These are phyloP conservation scores for Peromyscus maniculatus DNA, from an alignment of 2,113 vertebrate genomes.

Conservation along the genomic window DNA sequence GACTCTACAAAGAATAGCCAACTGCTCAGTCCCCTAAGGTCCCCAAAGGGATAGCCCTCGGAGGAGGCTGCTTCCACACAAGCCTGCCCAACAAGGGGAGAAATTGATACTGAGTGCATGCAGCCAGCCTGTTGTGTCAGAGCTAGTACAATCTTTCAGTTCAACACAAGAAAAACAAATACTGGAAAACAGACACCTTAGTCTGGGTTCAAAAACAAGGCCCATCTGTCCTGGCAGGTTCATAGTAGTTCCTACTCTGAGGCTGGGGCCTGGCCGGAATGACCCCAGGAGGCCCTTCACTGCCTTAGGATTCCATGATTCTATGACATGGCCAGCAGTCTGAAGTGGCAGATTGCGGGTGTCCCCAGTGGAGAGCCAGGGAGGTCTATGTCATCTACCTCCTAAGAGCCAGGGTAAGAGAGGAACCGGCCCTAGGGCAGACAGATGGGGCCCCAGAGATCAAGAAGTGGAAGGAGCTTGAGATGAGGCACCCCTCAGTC, in stretches of 20 bases:
- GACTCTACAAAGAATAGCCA: accelerated
- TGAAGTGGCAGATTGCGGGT: conserved; percentile 40
- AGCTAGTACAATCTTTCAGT: background rate
- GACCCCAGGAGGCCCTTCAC: conserved; percentile 61
- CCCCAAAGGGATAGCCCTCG: background rate
- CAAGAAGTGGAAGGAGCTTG: background rate
- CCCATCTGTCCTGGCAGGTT: conserved; percentile 71
- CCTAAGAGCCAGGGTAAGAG: conserved; percentile 60
- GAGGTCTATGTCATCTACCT: conserved; percentile 73
- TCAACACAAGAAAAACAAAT: conserved; percentile 40
- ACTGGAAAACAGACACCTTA: conserved; percentile 41
- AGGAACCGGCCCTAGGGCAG: background rate
- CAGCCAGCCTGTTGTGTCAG: background rate
- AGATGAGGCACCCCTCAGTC: background rate
- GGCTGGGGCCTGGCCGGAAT: conserved; percentile 6
- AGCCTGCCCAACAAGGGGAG: background rate
- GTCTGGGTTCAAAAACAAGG: conserved; percentile 67
- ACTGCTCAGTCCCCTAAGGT: background rate
- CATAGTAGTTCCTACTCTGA: background rate
- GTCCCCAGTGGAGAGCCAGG: background rate
- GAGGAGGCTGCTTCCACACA: background rate
- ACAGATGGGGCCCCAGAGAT: background rate
- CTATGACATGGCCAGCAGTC: conserved; percentile 78
- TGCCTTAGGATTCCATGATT: conserved; percentile 71
- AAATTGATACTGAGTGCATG: background rate